phyloP scores from a whole-genome alignment of 2,113 vertebrate species.

The Sminthopsis crassicaudata region DNA sequence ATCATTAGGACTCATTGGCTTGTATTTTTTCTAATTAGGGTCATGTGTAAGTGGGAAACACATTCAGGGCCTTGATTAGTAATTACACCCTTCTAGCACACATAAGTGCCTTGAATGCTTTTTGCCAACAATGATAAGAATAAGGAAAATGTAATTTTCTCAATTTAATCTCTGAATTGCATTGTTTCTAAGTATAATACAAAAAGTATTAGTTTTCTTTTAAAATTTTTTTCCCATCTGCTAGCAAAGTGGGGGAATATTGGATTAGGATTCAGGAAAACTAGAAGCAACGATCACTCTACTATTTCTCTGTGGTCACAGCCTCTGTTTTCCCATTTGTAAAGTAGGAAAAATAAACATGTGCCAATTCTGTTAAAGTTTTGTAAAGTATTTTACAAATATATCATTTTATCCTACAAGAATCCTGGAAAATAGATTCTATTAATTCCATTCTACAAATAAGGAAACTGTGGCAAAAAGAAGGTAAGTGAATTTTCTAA shows the following conservation, averaged over 20 bases:
- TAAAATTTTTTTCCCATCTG: neutral
- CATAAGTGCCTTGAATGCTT: neutral
- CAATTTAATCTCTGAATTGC: neutral
- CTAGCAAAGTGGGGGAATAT: neutral
- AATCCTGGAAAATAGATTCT: neutral
- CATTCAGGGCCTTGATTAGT: neutral
- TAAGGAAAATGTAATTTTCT: neutral
- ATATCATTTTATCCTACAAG: neutral
- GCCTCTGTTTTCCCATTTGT: neutral
- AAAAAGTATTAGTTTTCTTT: neutral
- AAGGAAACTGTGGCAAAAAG: neutral
- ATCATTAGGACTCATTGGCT: neutral
- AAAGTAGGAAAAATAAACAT: neutral
- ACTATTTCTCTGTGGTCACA: neutral
- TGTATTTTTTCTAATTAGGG: neutral
- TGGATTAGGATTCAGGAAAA: neutral
- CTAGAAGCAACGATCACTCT: neutral
- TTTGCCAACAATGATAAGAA: neutral
- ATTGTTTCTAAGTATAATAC: neutral
- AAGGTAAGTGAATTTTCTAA: neutral
- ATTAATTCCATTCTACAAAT: neutral
- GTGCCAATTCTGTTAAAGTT: neutral
- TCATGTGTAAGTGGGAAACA: neutral
- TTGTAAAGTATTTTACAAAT: neutral
- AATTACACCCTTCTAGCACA: neutral